Conservation (phyloP, 2,113 vertebrate species). For the Prionailurus bengalensis region DNA sequence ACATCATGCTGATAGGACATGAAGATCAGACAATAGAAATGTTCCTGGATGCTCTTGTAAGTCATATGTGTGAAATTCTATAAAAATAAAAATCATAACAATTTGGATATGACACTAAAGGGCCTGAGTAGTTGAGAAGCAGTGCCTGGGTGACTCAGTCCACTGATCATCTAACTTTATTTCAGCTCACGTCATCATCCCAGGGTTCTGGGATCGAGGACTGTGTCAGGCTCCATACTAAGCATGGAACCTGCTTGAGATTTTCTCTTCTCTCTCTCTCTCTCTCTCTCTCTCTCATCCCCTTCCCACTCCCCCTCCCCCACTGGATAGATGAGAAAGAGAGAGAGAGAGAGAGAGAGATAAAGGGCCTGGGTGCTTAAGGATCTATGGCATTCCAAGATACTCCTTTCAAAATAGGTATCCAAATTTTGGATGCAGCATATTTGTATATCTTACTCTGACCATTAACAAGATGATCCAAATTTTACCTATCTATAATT, state of each 20-base stretch:
- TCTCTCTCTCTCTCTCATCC: no score
- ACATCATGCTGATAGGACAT: background rate
- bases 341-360: no score
- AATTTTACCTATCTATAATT: background rate
- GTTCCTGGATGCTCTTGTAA: background rate
- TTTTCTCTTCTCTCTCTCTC: no score
- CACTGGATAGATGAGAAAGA: no score
- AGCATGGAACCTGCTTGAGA: no score
- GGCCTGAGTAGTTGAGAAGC: background rate
- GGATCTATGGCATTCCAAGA: background rate
- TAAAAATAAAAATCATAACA: background rate
- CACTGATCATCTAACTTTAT: no score
- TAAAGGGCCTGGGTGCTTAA: background rate
- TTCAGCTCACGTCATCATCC: no score
- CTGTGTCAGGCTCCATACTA: no score
- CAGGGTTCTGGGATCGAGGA: no score
- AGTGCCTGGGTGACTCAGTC: no score
- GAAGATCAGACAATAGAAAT: constrained; percentile 14
- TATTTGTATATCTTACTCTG: background rate
- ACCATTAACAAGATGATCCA: background rate
- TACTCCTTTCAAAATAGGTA: background rate
- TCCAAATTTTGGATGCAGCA: background rate
- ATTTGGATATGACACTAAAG: background rate
- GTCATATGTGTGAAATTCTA: background rate
- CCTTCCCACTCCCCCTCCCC: no score